Conservation (phyloP, 2,888 invertebrate species). For the Chloroclysta siterata region DNA sequence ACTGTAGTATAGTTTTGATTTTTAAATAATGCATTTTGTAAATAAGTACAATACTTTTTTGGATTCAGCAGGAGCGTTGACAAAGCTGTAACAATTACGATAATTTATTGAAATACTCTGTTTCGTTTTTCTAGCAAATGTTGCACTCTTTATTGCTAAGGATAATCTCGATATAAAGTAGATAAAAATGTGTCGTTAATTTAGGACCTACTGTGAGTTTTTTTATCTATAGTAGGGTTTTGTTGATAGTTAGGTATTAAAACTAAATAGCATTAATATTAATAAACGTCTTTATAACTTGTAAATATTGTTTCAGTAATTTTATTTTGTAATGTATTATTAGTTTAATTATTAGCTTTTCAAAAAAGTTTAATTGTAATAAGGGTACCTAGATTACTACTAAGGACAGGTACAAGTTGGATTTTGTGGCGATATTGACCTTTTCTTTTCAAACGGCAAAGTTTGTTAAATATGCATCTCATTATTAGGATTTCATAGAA, state of each 20-base stretch:
- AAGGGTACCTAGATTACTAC: slow-evolving; percentile 49
- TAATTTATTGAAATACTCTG: slow-evolving; percentile 82
- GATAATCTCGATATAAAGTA: slow-evolving; percentile 76
- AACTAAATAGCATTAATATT: slow-evolving; percentile 73
- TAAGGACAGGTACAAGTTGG: slow-evolving; percentile 67
- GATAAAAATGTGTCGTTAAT: slow-evolving; percentile 77
- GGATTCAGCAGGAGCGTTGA: slow-evolving; percentile 61
- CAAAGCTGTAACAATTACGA: slow-evolving; percentile 66
- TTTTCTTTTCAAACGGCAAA: slow-evolving; percentile 50
- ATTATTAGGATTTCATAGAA: slow-evolving; percentile 55
- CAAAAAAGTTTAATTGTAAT: slow-evolving; percentile 66
- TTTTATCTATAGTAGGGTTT: slow-evolving; percentile 75
- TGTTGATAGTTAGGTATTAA: slow-evolving; percentile 77
- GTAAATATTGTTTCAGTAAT: slow-evolving; percentile 82
- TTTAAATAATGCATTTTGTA: slow-evolving; percentile 80
- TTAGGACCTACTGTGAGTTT: slow-evolving; percentile 77
- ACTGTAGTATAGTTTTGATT: slow-evolving; percentile 47
- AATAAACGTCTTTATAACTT: slow-evolving; percentile 69
- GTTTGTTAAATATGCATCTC: slow-evolving; percentile 44
- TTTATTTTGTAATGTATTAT: slow-evolving; percentile 81
- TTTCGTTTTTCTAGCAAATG: slow-evolving; percentile 79
- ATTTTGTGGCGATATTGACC: slow-evolving; percentile 75
- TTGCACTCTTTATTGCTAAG: slow-evolving; percentile 81
- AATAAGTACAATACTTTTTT: slow-evolving; percentile 76
- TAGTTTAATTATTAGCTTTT: slow-evolving; percentile 78